Evolutionary conservation across 2,797 vertebrate genomes (phyloP).

Genomic region (Amphiprion clarkii): DNA sequence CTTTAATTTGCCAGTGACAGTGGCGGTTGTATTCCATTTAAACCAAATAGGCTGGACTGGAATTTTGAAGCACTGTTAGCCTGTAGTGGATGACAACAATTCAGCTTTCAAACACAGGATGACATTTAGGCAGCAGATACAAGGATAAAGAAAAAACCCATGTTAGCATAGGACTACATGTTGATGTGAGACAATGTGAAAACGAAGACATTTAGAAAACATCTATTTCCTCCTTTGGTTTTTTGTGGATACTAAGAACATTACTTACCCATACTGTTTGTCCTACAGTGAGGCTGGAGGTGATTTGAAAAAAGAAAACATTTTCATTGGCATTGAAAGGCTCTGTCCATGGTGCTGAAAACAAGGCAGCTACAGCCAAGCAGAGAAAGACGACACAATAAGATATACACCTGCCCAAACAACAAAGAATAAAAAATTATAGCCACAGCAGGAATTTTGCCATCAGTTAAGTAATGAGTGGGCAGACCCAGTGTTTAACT

Average conservation of each 20-base stretch:
- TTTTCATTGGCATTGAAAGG: not conserved
- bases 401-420: not conserved
- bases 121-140: constrained; percentile 4
- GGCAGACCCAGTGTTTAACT: not conserved
- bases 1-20: constrained; percentile 26
- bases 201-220: not conserved
- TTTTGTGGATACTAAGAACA: not conserved
- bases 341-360: constrained; percentile 72
- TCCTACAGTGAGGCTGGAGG: not conserved
- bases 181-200: not conserved
- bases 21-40: constrained; percentile 3
- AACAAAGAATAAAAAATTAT: not conserved
- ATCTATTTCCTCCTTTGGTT: not conserved
- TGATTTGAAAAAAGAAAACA: not conserved
- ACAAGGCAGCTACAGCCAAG: no score
- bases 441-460: not conserved
- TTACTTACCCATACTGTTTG: not conserved
- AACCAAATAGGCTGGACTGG: not conserved
- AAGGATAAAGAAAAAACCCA: not conserved
- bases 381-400: not conserved
- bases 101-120: not conserved
- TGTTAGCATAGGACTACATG: not conserved
- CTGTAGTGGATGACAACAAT: constrained; percentile 4
- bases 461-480: not conserved
- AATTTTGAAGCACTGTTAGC: constrained; percentile 3